Conservation (phyloP, 2,888 invertebrate genomes). For the Trichopria drosophilae region DNA sequence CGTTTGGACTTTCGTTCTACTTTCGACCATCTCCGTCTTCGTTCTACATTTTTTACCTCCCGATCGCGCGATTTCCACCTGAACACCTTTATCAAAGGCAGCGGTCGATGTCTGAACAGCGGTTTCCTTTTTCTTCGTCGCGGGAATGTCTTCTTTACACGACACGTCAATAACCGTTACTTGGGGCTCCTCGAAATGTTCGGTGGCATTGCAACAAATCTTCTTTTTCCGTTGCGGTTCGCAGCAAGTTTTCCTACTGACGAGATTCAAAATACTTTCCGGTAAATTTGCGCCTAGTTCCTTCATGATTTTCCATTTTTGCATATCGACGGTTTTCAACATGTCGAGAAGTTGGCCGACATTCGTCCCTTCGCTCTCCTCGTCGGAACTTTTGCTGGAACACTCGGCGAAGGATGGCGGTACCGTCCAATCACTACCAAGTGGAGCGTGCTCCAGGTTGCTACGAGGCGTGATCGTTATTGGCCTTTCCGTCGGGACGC, state of each 20-base stretch:
- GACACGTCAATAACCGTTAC: too few species aligned
- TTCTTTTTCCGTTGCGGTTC: constrained; percentile 14
- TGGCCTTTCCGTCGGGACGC: constrained; percentile 36
- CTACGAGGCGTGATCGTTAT: constrained; percentile 41
- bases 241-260: constrained; percentile 46
- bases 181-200: too few species aligned
- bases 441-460: constrained; percentile 16
- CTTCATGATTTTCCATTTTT: constrained; percentile 46
- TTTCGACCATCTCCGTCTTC: constrained; percentile 28
- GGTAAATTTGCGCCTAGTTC: constrained; percentile 52
- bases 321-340: constrained; percentile 51
- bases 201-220: too few species aligned
- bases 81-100: constrained; percentile 36
- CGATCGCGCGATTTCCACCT: constrained; percentile 34
- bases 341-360: constrained; percentile 48
- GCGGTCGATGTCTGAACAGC: constrained; percentile 41
- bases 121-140: constrained; percentile 18
- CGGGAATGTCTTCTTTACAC: not conserved
- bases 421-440: constrained; percentile 37
- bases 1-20: constrained; percentile 33
- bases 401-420: constrained; percentile 14
- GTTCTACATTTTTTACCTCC: constrained; percentile 41
- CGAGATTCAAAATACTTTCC: constrained; percentile 48
- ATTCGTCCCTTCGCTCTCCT: constrained; percentile 14
- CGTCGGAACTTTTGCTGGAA: constrained; percentile 2